These are phyloP conservation scores for Xylota segnis DNA, from an alignment of 2,888 invertebrate species.

Conservation along the genomic window DNA sequence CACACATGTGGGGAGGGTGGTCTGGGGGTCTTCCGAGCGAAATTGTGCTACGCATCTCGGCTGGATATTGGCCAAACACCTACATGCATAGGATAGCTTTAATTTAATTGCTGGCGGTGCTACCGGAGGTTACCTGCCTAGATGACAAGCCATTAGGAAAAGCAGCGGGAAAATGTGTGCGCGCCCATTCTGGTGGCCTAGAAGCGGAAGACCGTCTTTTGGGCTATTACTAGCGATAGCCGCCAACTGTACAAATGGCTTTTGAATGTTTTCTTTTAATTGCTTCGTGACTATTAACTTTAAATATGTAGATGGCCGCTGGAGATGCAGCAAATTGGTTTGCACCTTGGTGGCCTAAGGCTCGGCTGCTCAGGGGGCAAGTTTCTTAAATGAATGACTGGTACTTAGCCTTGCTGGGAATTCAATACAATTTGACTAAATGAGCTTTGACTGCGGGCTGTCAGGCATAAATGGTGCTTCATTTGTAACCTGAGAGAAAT, in stretches of 20 bases:
- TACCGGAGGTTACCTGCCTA: constrained; percentile 16
- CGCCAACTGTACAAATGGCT: neutral
- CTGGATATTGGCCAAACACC: constrained; percentile 4
- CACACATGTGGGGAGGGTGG: neutral
- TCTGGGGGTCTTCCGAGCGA: neutral
- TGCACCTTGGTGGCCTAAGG: neutral
- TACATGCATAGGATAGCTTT: neutral
- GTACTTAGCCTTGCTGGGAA: neutral
- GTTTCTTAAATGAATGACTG: neutral
- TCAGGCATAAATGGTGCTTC: neutral
- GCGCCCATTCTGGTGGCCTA: neutral
- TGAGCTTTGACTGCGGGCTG: neutral
- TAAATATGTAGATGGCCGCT: constrained; percentile 5
- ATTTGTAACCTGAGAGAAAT: neutral
- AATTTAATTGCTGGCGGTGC: constrained; percentile 6
- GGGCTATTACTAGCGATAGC: neutral
- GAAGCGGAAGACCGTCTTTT: neutral
- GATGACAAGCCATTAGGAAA: neutral
- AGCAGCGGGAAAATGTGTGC: constrained; percentile 3
- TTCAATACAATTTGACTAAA: neutral
- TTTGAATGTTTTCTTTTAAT: constrained; percentile 11
- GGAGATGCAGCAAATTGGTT: neutral
- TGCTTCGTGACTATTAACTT: constrained; percentile 25
- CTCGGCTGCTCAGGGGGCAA: neutral
- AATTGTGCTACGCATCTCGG: constrained; percentile 16